Evolutionary conservation across 2,888 invertebrate species (phyloP).

Genomic region (Lochmaea crataegi): DNA sequence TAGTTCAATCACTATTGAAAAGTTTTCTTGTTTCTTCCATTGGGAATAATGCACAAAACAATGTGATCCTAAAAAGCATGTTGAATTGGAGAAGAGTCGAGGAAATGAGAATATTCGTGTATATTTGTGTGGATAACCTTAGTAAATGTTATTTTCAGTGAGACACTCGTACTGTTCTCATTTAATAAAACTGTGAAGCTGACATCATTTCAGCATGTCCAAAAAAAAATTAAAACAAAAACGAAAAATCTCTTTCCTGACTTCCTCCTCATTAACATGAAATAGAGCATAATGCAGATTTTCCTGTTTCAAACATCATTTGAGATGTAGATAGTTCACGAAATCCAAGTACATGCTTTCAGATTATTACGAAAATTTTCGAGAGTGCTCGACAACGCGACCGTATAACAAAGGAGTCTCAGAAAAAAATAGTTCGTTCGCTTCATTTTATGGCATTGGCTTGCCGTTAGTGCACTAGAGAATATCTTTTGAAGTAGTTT

Average conservation of each 20-base stretch:
- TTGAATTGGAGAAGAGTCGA: no score
- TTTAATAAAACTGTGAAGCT: background rate
- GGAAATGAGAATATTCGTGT: no score
- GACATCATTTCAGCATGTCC: background rate
- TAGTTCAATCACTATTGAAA: no score
- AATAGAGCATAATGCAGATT: conserved; percentile 18
- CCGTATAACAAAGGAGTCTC: conserved; percentile 39
- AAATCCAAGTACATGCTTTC: conserved; percentile 39
- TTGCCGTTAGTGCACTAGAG: conserved; percentile 21
- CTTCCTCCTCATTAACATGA: conserved; percentile 22
- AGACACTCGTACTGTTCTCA: background rate
- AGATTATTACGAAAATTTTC: conserved; percentile 44
- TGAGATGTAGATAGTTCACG: conserved; percentile 38
- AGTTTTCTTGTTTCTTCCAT: no score
- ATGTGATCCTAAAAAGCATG: no score
- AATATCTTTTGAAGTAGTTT: conserved; percentile 23
- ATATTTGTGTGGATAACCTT: background rate
- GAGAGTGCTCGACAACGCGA: conserved; percentile 41
- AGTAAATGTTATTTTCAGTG: background rate
- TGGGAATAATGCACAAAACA: no score
- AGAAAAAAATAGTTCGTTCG: conserved; percentile 42
- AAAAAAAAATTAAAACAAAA: background rate
- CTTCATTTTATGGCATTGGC: conserved; percentile 39
- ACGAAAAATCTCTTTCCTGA: background rate
- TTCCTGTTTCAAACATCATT: conserved; percentile 26